Percentiles rank a stretch among this genome's conserved stretches.
Conservation (phyloP, 2,888 invertebrate genomes). For the Tachina lurida region DNA sequence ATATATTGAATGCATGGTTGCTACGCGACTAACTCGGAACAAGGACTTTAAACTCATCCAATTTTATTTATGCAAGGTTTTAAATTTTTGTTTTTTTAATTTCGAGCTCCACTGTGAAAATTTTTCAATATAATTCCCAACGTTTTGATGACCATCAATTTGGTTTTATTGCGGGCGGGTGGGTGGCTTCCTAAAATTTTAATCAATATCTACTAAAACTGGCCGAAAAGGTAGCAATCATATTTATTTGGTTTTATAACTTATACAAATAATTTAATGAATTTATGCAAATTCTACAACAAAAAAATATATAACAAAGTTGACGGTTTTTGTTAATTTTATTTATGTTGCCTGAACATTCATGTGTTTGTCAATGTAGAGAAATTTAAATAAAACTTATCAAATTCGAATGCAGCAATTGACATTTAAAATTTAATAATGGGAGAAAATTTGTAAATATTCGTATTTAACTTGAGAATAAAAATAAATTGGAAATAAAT, state of each 20-base stretch:
- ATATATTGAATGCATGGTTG: too few species aligned
- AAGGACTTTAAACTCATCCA: too few species aligned
- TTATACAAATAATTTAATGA: not conserved
- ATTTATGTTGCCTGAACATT: too few species aligned
- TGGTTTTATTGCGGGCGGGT: not conserved
- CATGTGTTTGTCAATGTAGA: not conserved
- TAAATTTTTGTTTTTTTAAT: not conserved
- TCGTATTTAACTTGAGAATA: too few species aligned
- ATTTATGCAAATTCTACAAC: conserved; percentile 13
- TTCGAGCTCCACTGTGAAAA: not conserved
- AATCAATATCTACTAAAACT: conserved; percentile 42
- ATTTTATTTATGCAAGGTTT: not conserved
- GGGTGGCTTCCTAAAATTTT: not conserved
- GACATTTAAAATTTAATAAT: not conserved
- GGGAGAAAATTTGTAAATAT: not conserved
- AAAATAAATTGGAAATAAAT: not conserved
- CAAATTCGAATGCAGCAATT: not conserved
- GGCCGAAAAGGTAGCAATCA: conserved; percentile 41
- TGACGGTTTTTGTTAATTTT: conserved; percentile 6
- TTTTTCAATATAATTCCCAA: not conserved
- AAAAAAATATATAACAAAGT: not conserved
- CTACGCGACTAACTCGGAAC: too few species aligned
- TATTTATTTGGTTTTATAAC: conserved; percentile 39
- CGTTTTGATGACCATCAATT: not conserved
- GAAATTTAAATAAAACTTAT: conserved; percentile 5